Evolutionary conservation across 2,888 invertebrate species (phyloP).

Genomic region (Meganola albula): DNA sequence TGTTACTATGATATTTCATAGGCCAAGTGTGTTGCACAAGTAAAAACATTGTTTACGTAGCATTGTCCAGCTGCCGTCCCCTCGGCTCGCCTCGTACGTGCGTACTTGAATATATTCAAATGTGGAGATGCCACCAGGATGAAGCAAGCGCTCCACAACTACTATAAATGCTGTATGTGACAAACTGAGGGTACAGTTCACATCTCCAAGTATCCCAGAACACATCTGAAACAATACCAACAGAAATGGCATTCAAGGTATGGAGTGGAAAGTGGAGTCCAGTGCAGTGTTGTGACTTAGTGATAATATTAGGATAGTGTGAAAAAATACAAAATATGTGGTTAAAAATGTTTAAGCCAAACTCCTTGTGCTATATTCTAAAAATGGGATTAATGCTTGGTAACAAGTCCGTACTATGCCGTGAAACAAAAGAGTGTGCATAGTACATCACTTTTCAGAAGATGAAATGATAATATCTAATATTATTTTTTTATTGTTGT

Average conservation of each 20-base stretch:
- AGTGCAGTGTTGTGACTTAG: slow-evolving; percentile 35
- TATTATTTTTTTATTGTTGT: no score
- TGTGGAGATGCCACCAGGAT: slow-evolving; percentile 75
- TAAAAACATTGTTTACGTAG: slow-evolving; percentile 63
- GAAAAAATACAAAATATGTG: not conserved
- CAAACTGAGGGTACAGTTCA: slow-evolving; percentile 63
- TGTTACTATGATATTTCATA: slow-evolving; percentile 62
- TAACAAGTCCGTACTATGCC: no score
- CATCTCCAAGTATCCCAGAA: slow-evolving; percentile 59
- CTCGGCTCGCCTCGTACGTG: slow-evolving; percentile 62
- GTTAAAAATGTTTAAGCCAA: no score
- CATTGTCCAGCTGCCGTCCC: slow-evolving; percentile 71
- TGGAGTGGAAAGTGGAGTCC: slow-evolving; percentile 41
- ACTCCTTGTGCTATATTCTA: no score
- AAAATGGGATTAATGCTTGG: no score
- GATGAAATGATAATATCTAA: no score
- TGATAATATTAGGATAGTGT: slow-evolving; percentile 13
- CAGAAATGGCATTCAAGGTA: slow-evolving; percentile 72
- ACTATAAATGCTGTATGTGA: slow-evolving; percentile 64
- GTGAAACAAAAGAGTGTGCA: no score
- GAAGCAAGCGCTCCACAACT: slow-evolving; percentile 58
- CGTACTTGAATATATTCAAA: slow-evolving; percentile 78
- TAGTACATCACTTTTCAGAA: no score
- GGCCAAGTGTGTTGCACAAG: slow-evolving; percentile 65
- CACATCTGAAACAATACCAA: slow-evolving; percentile 45